Evolutionary conservation across 1,140 invertebrate species (phyloP), one percentile per base, ranked within the genome.

Genomic region (Drosophila tropicalis): DNA sequence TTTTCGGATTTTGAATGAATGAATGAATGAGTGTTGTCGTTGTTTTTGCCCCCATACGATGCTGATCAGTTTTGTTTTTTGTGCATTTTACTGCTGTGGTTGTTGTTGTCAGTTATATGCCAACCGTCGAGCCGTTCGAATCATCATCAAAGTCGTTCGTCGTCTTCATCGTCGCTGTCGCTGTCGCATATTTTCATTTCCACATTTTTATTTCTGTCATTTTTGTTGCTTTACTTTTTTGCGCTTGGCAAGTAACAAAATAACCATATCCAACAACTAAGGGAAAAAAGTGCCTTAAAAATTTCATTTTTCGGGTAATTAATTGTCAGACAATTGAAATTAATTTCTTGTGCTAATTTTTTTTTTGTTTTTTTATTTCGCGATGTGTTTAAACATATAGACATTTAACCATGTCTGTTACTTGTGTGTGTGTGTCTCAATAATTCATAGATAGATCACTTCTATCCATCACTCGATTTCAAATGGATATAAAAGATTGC

Each of bases 51-150:
- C 36, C 32, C 29, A 29, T 29, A 29, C 57, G 61, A 68, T 79
- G 68, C 58, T 57, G 55, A 40, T 41, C 57, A 60, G 34, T 68
- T 47, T 55, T 10, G 34, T 36, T 71, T 56, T 69, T 65, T 64
- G 44, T 41, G 41, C 29, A 29, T 39, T 74, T 65, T 39, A 29
- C 29, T 29, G 61, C 17, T 44, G 32, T 65, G 41, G 40, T 57
- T 57, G 56, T 58, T 58, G 56, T 58, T 58, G 56, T 17, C 76
- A 86, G 82, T 86, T 87, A 76, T 67, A 87, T 76, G 69, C 62
- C 68, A 87, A 60, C 83, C 82, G 69, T 78, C 75, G 76, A 82
- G 69, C 66, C 70, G 80, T 82, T 82, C 67, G 79, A 84, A 85
- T 71, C 72, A 69, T 57, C 36, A 62, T 41, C 60, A 29, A 22